Evolutionary conservation across 2,113 vertebrate genomes (phyloP).

Genomic region (Macaca fascicularis): DNA sequence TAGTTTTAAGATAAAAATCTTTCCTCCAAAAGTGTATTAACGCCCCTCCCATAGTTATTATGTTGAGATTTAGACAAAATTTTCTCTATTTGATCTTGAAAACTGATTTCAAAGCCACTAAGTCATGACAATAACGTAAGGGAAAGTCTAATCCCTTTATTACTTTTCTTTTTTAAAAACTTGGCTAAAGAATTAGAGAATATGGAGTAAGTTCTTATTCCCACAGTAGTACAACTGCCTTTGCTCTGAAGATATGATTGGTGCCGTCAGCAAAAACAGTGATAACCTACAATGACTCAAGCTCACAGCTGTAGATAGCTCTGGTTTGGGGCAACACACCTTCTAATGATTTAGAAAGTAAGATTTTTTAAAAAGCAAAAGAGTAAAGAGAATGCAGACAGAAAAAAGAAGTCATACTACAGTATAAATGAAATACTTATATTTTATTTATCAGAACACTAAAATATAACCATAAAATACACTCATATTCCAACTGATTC

Average conservation of each 20-base stretch:
- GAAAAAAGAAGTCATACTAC: background rate
- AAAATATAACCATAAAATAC: background rate
- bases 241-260: background rate
- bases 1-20: conserved; percentile 32
- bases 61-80: background rate
- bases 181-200: background rate
- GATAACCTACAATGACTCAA: background rate
- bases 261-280: background rate
- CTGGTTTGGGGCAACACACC: background rate
- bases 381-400: background rate
- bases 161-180: background rate
- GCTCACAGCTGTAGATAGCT: background rate
- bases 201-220: background rate
- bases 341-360: background rate
- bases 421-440: background rate
- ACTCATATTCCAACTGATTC: background rate
- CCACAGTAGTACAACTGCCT: background rate
- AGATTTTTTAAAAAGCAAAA: background rate
- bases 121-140: background rate
- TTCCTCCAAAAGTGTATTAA: background rate
- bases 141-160: background rate
- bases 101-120: background rate
- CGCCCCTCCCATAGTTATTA: background rate
- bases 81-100: conserved; percentile 19
- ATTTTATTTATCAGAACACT: background rate